Evolutionary conservation across 2,888 invertebrate genomes (phyloP).

Genomic region (Augochlorella aurata): DNA sequence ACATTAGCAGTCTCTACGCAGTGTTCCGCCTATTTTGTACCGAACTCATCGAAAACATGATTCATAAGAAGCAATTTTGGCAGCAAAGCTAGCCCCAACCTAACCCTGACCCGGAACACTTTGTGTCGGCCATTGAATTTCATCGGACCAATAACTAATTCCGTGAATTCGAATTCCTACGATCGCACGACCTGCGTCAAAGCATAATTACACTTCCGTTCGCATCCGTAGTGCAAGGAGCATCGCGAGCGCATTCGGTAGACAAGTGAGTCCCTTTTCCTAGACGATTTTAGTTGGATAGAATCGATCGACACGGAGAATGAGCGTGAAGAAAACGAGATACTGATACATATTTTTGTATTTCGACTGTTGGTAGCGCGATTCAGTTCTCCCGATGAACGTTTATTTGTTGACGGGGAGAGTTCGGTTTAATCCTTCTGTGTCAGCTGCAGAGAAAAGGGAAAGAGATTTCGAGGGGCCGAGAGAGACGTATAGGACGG

Average conservation of each 20-base stretch:
- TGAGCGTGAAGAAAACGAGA: constrained; percentile 35
- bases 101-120: neutral
- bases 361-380: constrained; percentile 48
- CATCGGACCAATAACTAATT: neutral
- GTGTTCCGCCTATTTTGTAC: neutral
- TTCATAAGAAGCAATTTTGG: neutral
- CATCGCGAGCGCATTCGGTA: constrained; percentile 31
- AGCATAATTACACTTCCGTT: constrained; percentile 3
- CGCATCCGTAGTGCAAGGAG: constrained; percentile 11
- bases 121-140: neutral
- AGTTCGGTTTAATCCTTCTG: constrained; percentile 39
- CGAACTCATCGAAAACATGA: too few relatives aligned
- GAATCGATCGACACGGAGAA: constrained; percentile 16
- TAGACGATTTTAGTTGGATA: constrained; percentile 40
- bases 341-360: constrained; percentile 59
- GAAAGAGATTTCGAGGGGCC: neutral
- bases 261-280: constrained; percentile 29
- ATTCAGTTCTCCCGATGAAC: constrained; percentile 38
- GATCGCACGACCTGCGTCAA: constrained; percentile 37
- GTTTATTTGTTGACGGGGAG: constrained; percentile 42
- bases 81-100: neutral
- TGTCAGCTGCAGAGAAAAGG: constrained; percentile 6
- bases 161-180: neutral
- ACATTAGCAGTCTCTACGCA: too few relatives aligned
- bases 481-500: too few relatives aligned